phyloP scores from a whole-genome alignment of 2,113 vertebrate genomes.

The Eretmochelys imbricata region DNA sequence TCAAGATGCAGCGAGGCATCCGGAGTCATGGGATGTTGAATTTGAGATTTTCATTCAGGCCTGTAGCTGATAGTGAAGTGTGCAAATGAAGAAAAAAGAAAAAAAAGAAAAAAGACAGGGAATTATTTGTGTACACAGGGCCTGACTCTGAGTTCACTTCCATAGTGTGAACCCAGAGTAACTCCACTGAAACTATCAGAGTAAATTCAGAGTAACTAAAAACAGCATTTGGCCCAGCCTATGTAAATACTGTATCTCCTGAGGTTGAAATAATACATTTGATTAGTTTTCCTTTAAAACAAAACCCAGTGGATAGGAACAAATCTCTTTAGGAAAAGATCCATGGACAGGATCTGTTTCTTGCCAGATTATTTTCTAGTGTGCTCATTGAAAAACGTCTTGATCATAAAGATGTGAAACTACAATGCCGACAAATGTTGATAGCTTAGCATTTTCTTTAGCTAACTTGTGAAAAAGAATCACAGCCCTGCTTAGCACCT shows the following conservation, averaged over 20 bases:
- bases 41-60: not conserved
- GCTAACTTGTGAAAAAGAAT: not conserved
- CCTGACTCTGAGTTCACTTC: not conserved
- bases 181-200: not conserved
- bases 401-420: accelerated
- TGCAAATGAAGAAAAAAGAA: not conserved
- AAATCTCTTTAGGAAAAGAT: not conserved
- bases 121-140: not conserved
- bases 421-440: accelerated
- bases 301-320: accelerated
- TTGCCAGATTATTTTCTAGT: accelerated
- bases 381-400: not conserved
- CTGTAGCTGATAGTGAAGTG: not conserved
- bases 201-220: not conserved
- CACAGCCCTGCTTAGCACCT: not conserved
- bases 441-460: not conserved
- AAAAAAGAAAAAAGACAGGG: not conserved
- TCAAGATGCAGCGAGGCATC: not conserved
- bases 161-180: not conserved
- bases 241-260: not conserved
- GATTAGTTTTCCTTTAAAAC: not conserved
- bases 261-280: not conserved
- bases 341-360: accelerated
- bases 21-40: not conserved
- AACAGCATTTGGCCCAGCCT: not conserved